Conservation (phyloP, 2,888 invertebrate genomes). For the Parnassius smintheus region DNA sequence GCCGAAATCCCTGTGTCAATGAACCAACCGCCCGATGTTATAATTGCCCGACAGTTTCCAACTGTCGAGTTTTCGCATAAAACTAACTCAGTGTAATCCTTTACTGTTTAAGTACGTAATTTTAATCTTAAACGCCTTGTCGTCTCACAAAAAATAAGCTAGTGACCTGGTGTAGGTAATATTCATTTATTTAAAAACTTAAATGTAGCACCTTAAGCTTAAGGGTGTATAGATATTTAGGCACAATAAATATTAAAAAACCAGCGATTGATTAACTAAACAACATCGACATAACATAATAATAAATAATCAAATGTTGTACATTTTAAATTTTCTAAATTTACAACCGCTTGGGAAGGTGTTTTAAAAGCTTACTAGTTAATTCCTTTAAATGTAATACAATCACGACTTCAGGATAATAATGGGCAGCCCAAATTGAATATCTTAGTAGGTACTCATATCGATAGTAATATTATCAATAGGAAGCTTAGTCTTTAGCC, state of each 20-base stretch:
- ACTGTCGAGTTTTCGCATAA: background rate
- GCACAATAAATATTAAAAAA: no score
- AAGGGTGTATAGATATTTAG: no score
- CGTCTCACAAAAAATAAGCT: no score
- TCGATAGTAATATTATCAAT: constrained; percentile 23
- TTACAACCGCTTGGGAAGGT: no score
- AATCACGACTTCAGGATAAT: constrained; percentile 16
- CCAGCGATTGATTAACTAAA: no score
- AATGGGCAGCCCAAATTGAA: constrained; percentile 21
- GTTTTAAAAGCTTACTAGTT: no score
- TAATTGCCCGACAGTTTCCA: constrained; percentile 24
- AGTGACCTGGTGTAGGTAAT: no score
- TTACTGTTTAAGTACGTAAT: background rate
- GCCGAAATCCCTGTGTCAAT: constrained; percentile 58
- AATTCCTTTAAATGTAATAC: background rate
- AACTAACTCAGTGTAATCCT: background rate
- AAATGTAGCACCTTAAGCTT: no score
- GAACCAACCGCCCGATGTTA: constrained; percentile 33
- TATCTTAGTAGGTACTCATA: constrained; percentile 10
- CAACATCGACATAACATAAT: no score
- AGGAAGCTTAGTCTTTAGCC: constrained; percentile 24
- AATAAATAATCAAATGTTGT: no score
- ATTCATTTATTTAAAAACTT: no score
- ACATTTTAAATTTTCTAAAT: no score
- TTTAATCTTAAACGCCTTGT: background rate